phyloP scores from a whole-genome alignment of 2,888 invertebrate genomes.

The Morpho deidamia region DNA sequence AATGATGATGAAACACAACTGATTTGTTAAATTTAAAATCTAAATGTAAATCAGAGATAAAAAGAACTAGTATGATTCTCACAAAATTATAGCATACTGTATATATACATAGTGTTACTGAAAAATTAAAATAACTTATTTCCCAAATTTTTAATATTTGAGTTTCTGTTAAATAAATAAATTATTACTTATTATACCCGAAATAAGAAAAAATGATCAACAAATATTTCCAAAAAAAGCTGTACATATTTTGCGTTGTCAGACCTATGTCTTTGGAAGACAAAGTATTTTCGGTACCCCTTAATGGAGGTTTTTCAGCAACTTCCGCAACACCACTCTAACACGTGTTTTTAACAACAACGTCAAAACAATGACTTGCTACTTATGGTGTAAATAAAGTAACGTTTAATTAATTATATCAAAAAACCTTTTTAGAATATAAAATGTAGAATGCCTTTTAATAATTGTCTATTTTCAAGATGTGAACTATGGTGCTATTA shows the following conservation, averaged over 20 bases:
- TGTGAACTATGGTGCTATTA: too few species aligned
- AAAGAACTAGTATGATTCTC: too few species aligned
- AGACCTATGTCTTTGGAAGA: background rate
- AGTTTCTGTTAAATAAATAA: too few species aligned
- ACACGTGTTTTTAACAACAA: conserved; percentile 6
- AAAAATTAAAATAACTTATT: too few species aligned
- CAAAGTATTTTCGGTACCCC: conserved; percentile 2
- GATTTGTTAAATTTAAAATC: too few species aligned
- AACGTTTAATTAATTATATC: conserved; percentile 6
- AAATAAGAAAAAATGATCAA: conserved; percentile 1
- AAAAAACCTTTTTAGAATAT: conserved; percentile 11
- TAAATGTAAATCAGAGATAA: too few species aligned
- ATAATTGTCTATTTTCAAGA: too few species aligned
- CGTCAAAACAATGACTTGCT: conserved; percentile 14
- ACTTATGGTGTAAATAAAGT: conserved; percentile 1
- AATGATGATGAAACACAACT: too few species aligned
- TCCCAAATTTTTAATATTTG: too few species aligned
- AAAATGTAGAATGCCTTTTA: too few species aligned
- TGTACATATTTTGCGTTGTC: background rate
- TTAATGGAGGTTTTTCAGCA: conserved; percentile 4
- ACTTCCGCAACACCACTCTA: background rate
- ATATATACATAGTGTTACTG: too few species aligned
- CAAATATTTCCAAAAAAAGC: background rate
- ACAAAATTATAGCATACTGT: too few species aligned
- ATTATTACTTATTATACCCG: background rate